Evolutionary conservation across 2,888 invertebrate species (phyloP).

Genomic region (Octonoba sinensis): DNA sequence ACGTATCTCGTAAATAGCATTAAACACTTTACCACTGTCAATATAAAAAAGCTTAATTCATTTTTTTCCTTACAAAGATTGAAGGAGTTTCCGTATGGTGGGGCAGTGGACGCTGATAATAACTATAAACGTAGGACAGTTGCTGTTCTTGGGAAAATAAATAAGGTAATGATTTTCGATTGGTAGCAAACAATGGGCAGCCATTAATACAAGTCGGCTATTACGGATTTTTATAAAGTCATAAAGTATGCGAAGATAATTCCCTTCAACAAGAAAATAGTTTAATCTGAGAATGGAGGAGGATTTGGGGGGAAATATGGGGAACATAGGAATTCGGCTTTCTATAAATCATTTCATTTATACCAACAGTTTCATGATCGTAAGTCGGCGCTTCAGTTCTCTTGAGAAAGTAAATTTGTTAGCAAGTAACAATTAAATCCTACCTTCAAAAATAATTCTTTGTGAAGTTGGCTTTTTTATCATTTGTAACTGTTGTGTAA

Average conservation of each 20-base stretch:
- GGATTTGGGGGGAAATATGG: too few species aligned
- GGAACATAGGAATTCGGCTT: too few species aligned
- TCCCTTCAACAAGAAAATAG: neutral
- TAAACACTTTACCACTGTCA: conserved; percentile 43
- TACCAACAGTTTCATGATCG: too few species aligned
- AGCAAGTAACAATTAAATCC: too few species aligned
- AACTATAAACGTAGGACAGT: conserved; percentile 13
- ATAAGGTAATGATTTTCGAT: conserved; percentile 26
- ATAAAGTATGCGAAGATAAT: conserved; percentile 41
- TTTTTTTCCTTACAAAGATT: conserved; percentile 8
- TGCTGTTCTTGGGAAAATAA: neutral
- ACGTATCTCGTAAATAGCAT: conserved; percentile 45
- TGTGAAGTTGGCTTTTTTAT: too few species aligned
- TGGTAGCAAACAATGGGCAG: conserved; percentile 34
- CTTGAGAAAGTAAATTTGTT: too few species aligned
- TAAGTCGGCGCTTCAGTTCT: too few species aligned
- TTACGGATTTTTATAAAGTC: conserved; percentile 31
- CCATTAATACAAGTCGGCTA: conserved; percentile 38
- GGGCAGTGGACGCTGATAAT: conserved; percentile 18
- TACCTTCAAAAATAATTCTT: too few species aligned
- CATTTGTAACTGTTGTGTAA: too few species aligned
- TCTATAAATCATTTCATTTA: too few species aligned
- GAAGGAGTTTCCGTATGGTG: conserved; percentile 15
- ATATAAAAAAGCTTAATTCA: conserved; percentile 25
- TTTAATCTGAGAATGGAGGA: too few species aligned